Base-by-base conservation (phyloP, 2,797 vertebrate species). In the Selene dorsalis region DNA sequence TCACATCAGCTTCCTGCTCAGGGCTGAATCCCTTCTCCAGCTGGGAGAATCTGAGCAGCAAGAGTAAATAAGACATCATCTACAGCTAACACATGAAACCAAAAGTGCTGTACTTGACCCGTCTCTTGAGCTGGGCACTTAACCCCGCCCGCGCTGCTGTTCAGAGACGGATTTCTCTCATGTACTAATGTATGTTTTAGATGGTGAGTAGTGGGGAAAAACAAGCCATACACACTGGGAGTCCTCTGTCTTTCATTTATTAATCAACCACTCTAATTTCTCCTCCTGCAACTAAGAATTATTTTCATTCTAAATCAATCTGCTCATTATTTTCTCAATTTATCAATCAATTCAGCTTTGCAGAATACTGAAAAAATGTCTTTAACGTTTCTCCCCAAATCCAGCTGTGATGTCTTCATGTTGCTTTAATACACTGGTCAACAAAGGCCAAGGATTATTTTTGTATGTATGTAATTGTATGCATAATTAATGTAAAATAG, bases 121-220 rank as follows among this genome's bases (percentile, higher is more conserved):
- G 4, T 28, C 71, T 83, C 65, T 58, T 64, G 76, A 80, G 76
- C 74, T 32, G 43, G 64, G 38, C 75, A 69, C 64, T 77, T 68
- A 68, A 74, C 52, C 70, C 56, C 38, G 65, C 35, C 59, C 38
- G 65, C 35, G 62, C 50, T 24, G 43, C 20, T 16, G 30, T 22
- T 57, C 59, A 53, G 68, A 58, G 20, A n/a, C 32, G 32, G 32
- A 53, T 70, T 68, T 17, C 11, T 62, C 18, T 55, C n/a, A 48
- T 7, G 20, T 35, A 8, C 9, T 12, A 66, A 43, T 13, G 24
- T 20, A 20, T 10, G 2, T 2, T 17, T 47, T 35, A 38, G 41
- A n/a, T 24, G 9, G 50, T 3, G 20, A 45, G 20, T 53, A 13
- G 30, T 4, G 30, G 32, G 32, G 32, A 9, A 18, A 67, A 55